Conservation (phyloP, 2,797 vertebrate genomes). For the Diplodus puntazzo region DNA sequence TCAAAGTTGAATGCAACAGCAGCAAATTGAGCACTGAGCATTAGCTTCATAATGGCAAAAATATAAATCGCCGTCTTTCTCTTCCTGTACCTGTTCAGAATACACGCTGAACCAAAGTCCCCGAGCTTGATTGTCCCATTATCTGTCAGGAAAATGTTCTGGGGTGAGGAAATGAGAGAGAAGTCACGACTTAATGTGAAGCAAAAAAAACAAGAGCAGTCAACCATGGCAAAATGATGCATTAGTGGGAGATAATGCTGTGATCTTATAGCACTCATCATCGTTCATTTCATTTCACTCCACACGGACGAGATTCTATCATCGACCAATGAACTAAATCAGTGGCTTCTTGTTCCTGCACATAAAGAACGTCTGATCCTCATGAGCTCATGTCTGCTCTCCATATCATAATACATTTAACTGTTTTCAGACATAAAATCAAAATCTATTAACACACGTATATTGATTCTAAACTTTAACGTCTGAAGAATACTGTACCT, state of each 20-base stretch:
- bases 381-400: not conserved
- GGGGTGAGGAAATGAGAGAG: slow-evolving; percentile 65
- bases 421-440: too few species aligned
- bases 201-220: slow-evolving; percentile 34
- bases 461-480: not conserved
- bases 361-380: slow-evolving; percentile 3
- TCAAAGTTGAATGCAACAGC: not conserved
- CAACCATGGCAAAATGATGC: slow-evolving; percentile 21
- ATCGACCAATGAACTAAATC: slow-evolving; percentile 30
- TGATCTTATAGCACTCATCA: slow-evolving; percentile 27
- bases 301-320: slow-evolving; percentile 47
- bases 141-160: slow-evolving; percentile 95
- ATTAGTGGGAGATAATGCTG: slow-evolving; percentile 33
- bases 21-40: slow-evolving; percentile 4
- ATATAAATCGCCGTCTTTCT: not conserved
- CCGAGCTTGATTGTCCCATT: slow-evolving; percentile 91
- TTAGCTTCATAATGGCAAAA: slow-evolving; percentile 3
- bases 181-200: slow-evolving; percentile 35
- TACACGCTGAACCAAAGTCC: slow-evolving; percentile 94
- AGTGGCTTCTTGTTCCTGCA: slow-evolving; percentile 17
- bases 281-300: slow-evolving; percentile 57
- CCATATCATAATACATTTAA: not conserved
- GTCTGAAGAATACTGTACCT: slow-evolving; percentile 80
- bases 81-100: slow-evolving; percentile 89
- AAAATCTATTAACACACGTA: not conserved